phyloP scores from a whole-genome alignment of 2,113 vertebrate species.

The Aramus guarauna region DNA sequence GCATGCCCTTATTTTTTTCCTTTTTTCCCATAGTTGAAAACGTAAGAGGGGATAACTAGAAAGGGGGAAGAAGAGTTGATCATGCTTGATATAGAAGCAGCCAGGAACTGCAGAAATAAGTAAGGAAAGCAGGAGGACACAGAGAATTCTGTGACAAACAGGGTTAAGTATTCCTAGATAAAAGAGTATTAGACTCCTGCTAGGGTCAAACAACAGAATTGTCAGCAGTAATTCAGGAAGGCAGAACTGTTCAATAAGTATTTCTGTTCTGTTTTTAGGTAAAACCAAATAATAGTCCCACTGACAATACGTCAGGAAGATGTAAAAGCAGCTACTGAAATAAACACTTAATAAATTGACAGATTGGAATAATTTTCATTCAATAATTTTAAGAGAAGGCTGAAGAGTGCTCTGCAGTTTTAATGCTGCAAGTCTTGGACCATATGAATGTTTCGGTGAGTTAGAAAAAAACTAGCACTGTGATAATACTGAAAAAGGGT shows the following conservation, averaged over 20 bases:
- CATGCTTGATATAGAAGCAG: not conserved
- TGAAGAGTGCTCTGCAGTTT: slow-evolving; percentile 12
- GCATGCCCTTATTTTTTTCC: not conserved
- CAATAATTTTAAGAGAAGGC: not conserved
- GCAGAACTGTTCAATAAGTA: not conserved
- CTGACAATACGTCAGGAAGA: not conserved
- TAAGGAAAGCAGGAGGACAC: not conserved
- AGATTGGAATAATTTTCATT: slow-evolving; percentile 3
- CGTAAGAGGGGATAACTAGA: not conserved
- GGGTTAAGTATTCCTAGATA: not conserved
- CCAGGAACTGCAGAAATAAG: not conserved
- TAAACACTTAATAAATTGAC: slow-evolving; percentile 13
- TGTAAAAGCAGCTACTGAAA: not conserved
- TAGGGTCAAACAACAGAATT: not conserved
- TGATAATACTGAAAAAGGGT: not conserved
- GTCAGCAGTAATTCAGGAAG: not conserved
- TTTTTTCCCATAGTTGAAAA: not conserved
- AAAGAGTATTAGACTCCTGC: not conserved
- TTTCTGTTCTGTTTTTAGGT: not conserved
- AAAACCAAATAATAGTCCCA: not conserved
- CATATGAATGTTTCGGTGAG: not conserved
- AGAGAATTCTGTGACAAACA: not conserved
- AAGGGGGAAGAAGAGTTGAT: not conserved
- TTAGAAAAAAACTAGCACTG: not conserved
- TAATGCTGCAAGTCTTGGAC: not conserved